Conservation (phyloP, 2,888 invertebrate genomes). For the Pyralis farinalis region DNA sequence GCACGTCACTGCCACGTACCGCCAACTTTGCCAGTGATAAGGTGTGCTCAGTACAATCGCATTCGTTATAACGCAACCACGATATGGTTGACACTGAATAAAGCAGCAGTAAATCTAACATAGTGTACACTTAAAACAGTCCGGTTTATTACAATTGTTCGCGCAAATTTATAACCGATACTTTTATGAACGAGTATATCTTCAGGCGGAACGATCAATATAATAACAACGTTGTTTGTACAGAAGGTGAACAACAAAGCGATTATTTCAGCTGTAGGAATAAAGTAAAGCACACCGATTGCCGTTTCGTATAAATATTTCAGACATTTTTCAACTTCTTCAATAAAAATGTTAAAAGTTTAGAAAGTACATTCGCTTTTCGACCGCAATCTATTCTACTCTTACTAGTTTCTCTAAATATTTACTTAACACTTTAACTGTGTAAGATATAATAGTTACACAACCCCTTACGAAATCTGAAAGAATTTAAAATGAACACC, state of each 20-base stretch:
- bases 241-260: conserved; percentile 23
- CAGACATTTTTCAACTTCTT: too few relatives aligned
- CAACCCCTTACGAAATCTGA: too few relatives aligned
- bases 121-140: conserved; percentile 36
- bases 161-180: conserved; percentile 30
- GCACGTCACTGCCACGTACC: conserved; percentile 69
- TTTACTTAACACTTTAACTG: too few relatives aligned
- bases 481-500: too few relatives aligned
- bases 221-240: conserved; percentile 45
- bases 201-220: conserved; percentile 47
- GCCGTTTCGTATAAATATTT: too few relatives aligned
- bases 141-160: conserved; percentile 37
- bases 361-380: too few relatives aligned
- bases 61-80: conserved; percentile 32
- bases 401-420: too few relatives aligned
- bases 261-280: too few relatives aligned
- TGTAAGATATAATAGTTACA: too few relatives aligned
- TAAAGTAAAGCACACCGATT: too few relatives aligned
- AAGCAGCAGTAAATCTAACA: conserved; percentile 21
- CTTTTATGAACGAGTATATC: conserved; percentile 27
- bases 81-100: conserved; percentile 36
- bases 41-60: conserved; percentile 50
- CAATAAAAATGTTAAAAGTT: too few relatives aligned
- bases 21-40: conserved; percentile 39
- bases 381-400: too few relatives aligned